Percentiles rank a stretch among this genome's conserved stretches.
These are phyloP conservation scores for Dendrocopos noguchii DNA, from an alignment of 2,113 vertebrate species.

Conservation along the genomic window DNA sequence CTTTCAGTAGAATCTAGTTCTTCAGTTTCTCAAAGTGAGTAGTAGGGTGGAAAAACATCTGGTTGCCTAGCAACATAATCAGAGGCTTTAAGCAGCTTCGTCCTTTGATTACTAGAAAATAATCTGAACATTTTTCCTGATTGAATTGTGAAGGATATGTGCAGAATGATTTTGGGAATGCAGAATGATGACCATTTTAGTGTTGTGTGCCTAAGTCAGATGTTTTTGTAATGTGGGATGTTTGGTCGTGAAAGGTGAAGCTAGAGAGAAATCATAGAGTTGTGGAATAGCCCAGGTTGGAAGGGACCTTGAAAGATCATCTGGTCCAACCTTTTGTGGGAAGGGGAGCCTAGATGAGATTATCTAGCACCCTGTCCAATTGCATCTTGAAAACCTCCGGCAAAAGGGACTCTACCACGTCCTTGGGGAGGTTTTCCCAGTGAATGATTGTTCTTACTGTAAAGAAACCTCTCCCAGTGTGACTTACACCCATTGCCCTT, in stretches of 20 bases:
- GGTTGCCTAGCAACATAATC: slow-evolving; percentile 32
- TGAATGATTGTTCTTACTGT: neutral
- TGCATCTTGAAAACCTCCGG: neutral
- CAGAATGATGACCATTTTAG: neutral
- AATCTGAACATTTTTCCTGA: neutral
- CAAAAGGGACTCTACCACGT: rapidly evolving
- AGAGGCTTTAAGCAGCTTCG: neutral
- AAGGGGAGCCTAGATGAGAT: neutral
- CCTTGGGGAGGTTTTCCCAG: neutral
- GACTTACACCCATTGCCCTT: rapidly evolving
- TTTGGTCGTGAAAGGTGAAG: neutral
- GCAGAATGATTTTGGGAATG: neutral
- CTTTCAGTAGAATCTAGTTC: neutral
- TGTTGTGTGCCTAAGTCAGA: neutral
- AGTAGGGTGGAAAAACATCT: neutral
- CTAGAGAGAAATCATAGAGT: neutral
- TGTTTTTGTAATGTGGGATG: neutral
- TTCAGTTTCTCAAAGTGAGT: neutral
- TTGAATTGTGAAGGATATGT: neutral
- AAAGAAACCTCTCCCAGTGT: neutral
- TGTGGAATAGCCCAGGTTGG: neutral
- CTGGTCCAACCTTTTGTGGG: neutral
- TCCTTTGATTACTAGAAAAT: slow-evolving; percentile 27
- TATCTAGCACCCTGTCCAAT: neutral
- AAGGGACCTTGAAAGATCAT: neutral